Base-by-base conservation (phyloP, 2,797 vertebrate species). In the Fistularia tabacaria region DNA sequence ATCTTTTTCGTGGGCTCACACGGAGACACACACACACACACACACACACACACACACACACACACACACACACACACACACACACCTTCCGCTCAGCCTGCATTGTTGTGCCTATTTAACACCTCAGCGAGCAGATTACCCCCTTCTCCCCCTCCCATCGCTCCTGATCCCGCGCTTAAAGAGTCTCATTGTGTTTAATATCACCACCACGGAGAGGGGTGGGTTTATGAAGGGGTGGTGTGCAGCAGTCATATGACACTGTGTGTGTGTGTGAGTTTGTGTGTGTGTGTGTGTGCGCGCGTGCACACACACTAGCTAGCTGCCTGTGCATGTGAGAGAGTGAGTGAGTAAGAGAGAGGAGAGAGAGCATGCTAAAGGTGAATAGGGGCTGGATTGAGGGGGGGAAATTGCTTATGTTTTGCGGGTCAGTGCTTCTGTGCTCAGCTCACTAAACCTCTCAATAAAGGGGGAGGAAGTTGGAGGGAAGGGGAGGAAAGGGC, bases 61-160 rank as follows among this genome's bases (percentile, higher is more conserved):
- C 49, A 10, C 55, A 48, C 44, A 45, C 71, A 41, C 49, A 38
- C 64, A 49, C 59, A 51, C 58, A 50, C 63, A 51, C 66, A 41
- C 68, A 50, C 73, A 41, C 68, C 49, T 66, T 69, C 71, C 55
- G 59, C 73, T 77, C 57, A 69, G 81, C 71, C 88, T 84, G 87
- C 90, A 92, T 93, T 94, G 91, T 94, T 93, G 90, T 75, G 77
- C 74, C 85, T 88, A 90, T 93, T 91, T 93, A 95, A 94, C 92
- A 94, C 92, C 92, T 92, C 93, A 92, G 81, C 94, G 93, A 95
- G 91, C 93, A 94, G 94, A 94, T 93, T 94, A 90, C 85, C 79
- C 81, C 88, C 88, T 84, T 13, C 64, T 36, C 63, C 52, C 69
- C 70, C 45, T 56, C 59, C 72, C 74, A 64, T 64, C 86, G 90